phyloP scores from a whole-genome alignment of 2,113 vertebrate species.

The western clawed frog (Xenopus tropicalis) region UCB_Xtro_10.0 CM004447.2:32898501-32899000 shows the following conservation, averaged over 20 bases:
- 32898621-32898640: no score
- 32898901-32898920: constrained; percentile 88
- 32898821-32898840: constrained; percentile 63
- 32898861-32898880: constrained; percentile 79
- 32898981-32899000: constrained; percentile 65
- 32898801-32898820: constrained; percentile 50
- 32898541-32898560: no score
- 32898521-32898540: no score
- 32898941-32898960: constrained; percentile 95
- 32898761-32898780: background rate
- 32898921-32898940: constrained; percentile 86
- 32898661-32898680: no score
- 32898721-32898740: no score
- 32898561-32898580: no score
- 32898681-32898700: no score
- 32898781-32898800: constrained; percentile 23
- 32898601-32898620: no score
- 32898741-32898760: background rate
- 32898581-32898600: no score
- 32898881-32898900: constrained; percentile 92
- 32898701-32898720: no score
- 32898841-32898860: constrained; percentile 84
- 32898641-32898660: no score
- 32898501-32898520: no score
- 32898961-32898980: constrained; percentile 88